Conservation (phyloP, 1,140 invertebrate genomes). For the Orius laevigatus region DNA sequence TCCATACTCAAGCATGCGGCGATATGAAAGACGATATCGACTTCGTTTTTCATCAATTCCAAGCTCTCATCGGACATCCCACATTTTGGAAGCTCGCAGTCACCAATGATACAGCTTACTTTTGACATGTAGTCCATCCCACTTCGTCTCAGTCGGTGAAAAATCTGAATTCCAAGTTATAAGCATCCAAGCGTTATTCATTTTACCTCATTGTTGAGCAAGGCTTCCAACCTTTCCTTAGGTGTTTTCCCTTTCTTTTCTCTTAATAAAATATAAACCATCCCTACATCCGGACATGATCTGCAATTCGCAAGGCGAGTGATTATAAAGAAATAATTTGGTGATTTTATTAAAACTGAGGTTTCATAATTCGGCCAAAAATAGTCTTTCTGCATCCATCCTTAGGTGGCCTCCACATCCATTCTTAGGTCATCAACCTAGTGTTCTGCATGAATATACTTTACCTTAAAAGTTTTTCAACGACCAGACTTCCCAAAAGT, state of each 20-base stretch:
- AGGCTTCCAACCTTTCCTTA: slow-evolving; percentile 42
- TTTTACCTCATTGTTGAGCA: slow-evolving; percentile 40
- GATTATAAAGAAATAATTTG: too few species aligned
- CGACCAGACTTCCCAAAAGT: slow-evolving; percentile 54
- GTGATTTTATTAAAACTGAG: background rate
- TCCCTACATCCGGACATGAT: slow-evolving; percentile 49
- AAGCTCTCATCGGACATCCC: slow-evolving; percentile 47
- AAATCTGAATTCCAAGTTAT: slow-evolving; percentile 29
- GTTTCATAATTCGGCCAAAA: too few species aligned
- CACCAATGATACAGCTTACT: slow-evolving; percentile 43
- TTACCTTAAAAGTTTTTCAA: slow-evolving; percentile 50
- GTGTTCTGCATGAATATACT: too few species aligned
- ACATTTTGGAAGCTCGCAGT: slow-evolving; percentile 45
- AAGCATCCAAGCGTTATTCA: too few species aligned
- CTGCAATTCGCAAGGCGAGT: slow-evolving; percentile 17
- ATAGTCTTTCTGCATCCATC: too few species aligned
- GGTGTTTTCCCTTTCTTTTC: slow-evolving; percentile 58
- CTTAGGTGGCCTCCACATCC: too few species aligned
- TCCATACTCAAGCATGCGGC: slow-evolving; percentile 51
- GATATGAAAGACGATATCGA: slow-evolving; percentile 53
- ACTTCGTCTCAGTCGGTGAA: slow-evolving; percentile 31
- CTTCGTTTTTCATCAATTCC: slow-evolving; percentile 35
- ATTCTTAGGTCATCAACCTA: too few species aligned
- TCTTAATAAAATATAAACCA: slow-evolving; percentile 64
- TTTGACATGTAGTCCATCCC: slow-evolving; percentile 37